Base-by-base conservation (phyloP, 1,140 invertebrate genomes). In the Leptinotarsa texana region DNA sequence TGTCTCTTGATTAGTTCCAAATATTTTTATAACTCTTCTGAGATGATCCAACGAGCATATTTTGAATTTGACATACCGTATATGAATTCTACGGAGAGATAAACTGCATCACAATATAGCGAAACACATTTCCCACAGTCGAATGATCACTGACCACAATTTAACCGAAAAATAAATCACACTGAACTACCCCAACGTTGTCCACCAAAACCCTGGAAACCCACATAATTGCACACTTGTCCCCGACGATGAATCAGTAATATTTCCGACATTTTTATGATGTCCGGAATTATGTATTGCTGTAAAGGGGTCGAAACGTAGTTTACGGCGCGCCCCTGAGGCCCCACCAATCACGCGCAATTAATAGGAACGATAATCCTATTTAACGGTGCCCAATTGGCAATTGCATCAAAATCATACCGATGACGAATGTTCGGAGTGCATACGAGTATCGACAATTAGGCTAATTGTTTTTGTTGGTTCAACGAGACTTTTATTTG, bases 331-430 rank as follows among this genome's bases (percentile, higher is more conserved):
- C 48, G 72, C 74, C 79, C 67, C 79, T 49, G 68, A 33, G 77
- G 79, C 62, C 63, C 74, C 47, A 80, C 79, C 63, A 71, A 79
- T 80, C 79, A 80, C 70, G 70, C 67, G 61, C 79, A 80, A 80
- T 80, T 80, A 80, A 80, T 80, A 77, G 75, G 73, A 75, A 80
- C 72, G 77, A 80, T 80, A 80, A 80, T 80, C 79, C 77, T 79
- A 79, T 80, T 80, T 78, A 79, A 80, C 77, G 77, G 74, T 71
- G 63, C 75, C 75, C 69, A 61, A 71, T 71, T 71, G 69, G 22
- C 77, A 74, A 78, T 74, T 76, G 75, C 75, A 77, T 75, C 79
- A 77, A 77, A 78, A 76, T 73, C 75, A 73, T 66, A 24, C 51
- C 21, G 48, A 71, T 71, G 69, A 71, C 49, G 57, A 71, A 71